A percentile compares a stretch with the other conserved stretches of the same genome.
Evolutionary conservation across 2,888 invertebrate species (phyloP).

Genomic region (Pomacea canaliculata): DNA sequence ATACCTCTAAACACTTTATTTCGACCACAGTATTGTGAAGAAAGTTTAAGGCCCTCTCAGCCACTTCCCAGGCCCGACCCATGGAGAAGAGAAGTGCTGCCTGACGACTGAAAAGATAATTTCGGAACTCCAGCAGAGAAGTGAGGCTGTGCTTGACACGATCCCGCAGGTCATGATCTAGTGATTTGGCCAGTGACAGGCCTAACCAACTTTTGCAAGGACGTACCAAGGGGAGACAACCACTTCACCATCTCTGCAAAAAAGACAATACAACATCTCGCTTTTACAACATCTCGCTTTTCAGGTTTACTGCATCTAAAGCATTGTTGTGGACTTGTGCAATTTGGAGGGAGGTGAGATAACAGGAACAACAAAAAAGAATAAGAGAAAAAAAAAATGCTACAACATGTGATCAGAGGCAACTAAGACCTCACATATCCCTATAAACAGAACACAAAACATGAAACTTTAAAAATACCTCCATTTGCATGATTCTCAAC

Average conservation of each 20-base stretch:
- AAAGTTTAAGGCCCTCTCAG: constrained; percentile 88
- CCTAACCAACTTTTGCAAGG: constrained; percentile 88
- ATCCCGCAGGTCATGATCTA: constrained; percentile 63
- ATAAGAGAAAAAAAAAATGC: constrained; percentile 1
- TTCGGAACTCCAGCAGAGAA: constrained; percentile 89
- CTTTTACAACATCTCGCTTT: background rate
- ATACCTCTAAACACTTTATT: constrained; percentile 81
- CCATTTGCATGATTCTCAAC: constrained; percentile 92
- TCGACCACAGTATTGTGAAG: constrained; percentile 91
- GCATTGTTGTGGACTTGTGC: background rate
- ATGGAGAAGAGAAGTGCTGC: constrained; percentile 79
- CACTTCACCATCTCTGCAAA: constrained; percentile 83
- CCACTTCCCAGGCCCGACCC: constrained; percentile 87
- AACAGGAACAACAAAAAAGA: background rate
- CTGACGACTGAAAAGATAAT: constrained; percentile 93
- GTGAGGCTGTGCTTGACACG: constrained; percentile 72
- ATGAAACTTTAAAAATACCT: constrained; percentile 61
- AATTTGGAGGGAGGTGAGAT: background rate
- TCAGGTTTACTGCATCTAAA: background rate
- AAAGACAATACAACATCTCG: background rate
- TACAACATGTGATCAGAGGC: background rate
- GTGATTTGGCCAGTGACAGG: constrained; percentile 74
- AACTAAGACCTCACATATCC: background rate
- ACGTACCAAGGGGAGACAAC: constrained; percentile 85
- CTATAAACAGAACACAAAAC: no score